Percentiles rank a stretch among this genome's conserved stretches.
These are phyloP conservation scores for Helicoverpa armigera DNA, from an alignment of 1,140 invertebrate genomes.

Conservation along the genomic window DNA sequence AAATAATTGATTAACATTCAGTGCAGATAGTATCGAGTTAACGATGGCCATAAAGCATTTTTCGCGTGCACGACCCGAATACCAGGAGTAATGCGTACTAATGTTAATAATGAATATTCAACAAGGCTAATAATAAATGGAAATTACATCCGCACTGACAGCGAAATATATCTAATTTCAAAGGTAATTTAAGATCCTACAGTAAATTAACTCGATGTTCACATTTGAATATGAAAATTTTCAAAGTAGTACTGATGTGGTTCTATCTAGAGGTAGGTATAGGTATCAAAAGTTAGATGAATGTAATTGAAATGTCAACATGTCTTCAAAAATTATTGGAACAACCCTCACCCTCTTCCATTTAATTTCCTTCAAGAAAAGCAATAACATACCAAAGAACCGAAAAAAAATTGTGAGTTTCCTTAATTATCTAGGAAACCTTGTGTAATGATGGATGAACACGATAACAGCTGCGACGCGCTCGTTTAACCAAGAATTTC, in stretches of 20 bases:
- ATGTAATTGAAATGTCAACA: slow-evolving; percentile 10
- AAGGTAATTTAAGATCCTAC: slow-evolving; percentile 62
- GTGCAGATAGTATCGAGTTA: slow-evolving; percentile 47
- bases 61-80: slow-evolving; percentile 47
- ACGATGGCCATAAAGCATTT: slow-evolving; percentile 47
- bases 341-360: slow-evolving; percentile 3
- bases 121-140: slow-evolving; percentile 67
- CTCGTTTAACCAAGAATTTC: slow-evolving; percentile 58
- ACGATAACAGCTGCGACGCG: slow-evolving; percentile 40
- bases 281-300: not conserved
- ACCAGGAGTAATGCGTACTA: slow-evolving; percentile 50
- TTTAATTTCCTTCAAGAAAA: slow-evolving; percentile 16
- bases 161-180: slow-evolving; percentile 71
- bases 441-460: slow-evolving; percentile 38
- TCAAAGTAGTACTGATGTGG: slow-evolving; percentile 47
- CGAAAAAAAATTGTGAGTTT: slow-evolving; percentile 2
- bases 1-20: slow-evolving; percentile 37
- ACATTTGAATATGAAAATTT: slow-evolving; percentile 61
- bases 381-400: slow-evolving; percentile 2
- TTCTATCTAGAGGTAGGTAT: too few species aligned
- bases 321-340: not conserved
- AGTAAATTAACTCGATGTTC: slow-evolving; percentile 61
- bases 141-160: slow-evolving; percentile 67
- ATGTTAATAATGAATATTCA: slow-evolving; percentile 65
- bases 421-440: slow-evolving; percentile 33